Evolutionary conservation across 2,113 vertebrate genomes (phyloP), one percentile per base, ranked within the genome.

Genomic region (Siphamia tubifer): DNA sequence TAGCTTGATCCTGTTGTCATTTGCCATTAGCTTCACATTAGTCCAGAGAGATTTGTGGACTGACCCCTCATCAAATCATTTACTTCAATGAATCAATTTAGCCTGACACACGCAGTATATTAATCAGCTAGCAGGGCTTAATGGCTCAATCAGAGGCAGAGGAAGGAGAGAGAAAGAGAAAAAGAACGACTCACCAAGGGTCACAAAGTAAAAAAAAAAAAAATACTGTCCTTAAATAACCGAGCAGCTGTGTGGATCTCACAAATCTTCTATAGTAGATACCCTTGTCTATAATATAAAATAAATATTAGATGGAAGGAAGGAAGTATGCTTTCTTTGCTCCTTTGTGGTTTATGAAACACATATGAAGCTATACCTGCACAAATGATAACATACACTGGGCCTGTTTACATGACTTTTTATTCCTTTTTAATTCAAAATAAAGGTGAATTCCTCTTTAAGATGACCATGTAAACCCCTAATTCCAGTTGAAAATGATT

Each of bases 61-160:
- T 83, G 86, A 87, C 84, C 87, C 77, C 68, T 87, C 84, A 70
- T 89, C 81, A 90, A 85, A 88, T 85, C 86, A 82, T 86, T 83
- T 82, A 87, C 75, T 81, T 72, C 83, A 64, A 84, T 86, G 66
- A 87, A 87, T 90, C 89, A 86, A 82, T 87, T 82, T 63, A 58
- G 20, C 45, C 62, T 57, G 81, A 86, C 86, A 88, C 73, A 74
- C 16, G 49, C 77, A 71, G 69, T 87, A 64, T 82, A 90, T 89
- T 87, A 87, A 87, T 87, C 81, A 83, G 79, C 36, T 28, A 58
- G 44, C 74, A 66, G 23, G 56, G 36, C 52, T 81, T 86, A 89
- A 89, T 82, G 78, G 63, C 77, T 83, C 76, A 75, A 74, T 85
- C 75, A 64, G 65, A 75, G 76, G 61, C 44, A 45, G 53, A 52